Percentiles rank a stretch among this genome's conserved stretches.
Evolutionary conservation across 2,888 invertebrate species (phyloP).

Genomic region (Zhengitettix transpicula): DNA sequence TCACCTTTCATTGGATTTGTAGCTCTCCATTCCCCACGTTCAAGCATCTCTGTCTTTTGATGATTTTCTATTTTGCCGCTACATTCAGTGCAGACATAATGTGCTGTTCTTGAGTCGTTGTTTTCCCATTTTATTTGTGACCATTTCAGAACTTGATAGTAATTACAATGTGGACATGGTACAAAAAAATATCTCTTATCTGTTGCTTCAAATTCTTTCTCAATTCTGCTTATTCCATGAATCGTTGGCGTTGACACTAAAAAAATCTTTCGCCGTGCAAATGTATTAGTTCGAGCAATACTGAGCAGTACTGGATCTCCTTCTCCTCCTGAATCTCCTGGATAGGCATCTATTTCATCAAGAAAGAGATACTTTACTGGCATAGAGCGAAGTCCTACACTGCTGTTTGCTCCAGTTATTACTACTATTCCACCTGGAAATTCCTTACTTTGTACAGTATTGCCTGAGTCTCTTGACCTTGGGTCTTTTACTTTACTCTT

Average conservation of each 20-base stretch:
- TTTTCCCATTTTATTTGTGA: constrained; percentile 1
- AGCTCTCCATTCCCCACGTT: not conserved
- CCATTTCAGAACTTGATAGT: not conserved
- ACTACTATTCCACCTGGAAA: not conserved
- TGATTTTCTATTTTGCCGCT: not conserved
- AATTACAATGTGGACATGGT: not conserved
- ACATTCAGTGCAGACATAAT: not conserved
- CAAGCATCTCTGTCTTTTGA: not conserved
- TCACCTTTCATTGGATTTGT: not conserved
- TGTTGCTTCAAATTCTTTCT: not conserved
- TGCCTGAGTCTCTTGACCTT: not conserved
- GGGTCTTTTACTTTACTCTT: constrained; percentile 1
- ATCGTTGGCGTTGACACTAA: not conserved
- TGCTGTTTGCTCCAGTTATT: not conserved
- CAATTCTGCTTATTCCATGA: constrained; percentile 1
- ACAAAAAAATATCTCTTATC: not conserved
- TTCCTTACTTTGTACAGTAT: not conserved
- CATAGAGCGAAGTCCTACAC: not conserved
- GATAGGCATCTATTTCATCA: not conserved
- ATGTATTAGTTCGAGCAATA: not conserved
- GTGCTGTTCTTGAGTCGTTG: not conserved
- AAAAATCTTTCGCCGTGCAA: not conserved
- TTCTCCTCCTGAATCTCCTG: not conserved
- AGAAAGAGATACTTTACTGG: constrained; percentile 1
- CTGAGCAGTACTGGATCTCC: not conserved